Conservation (phyloP, 2,797 vertebrate genomes). For the Taenioides sp. region DNA sequence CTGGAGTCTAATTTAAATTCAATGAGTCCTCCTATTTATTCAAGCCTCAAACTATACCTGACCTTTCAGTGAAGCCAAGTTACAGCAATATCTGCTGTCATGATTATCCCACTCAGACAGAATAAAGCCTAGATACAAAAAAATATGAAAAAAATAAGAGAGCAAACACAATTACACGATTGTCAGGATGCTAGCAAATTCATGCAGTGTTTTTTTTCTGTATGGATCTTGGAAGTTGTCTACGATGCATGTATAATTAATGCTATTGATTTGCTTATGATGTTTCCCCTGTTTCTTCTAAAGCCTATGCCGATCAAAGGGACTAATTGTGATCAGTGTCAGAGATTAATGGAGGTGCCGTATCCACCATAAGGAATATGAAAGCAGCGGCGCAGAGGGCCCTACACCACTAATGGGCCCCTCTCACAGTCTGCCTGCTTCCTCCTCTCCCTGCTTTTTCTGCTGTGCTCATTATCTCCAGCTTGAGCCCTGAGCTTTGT, state of each 20-base stretch:
- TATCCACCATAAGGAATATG: conserved; percentile 56
- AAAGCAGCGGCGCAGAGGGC: conserved; percentile 70
- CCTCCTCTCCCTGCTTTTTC: conserved; percentile 30
- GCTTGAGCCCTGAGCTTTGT: conserved; percentile 47
- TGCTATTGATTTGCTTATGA: conserved; percentile 74
- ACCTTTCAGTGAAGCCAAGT: conserved; percentile 31
- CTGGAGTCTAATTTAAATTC: conserved; percentile 51
- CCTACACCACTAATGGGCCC: conserved; percentile 67
- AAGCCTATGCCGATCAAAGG: conserved; percentile 67
- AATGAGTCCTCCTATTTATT: conserved; percentile 27
- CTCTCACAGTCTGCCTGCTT: conserved; percentile 54
- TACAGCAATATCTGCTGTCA: conserved; percentile 9
- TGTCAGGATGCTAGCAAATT: conserved; percentile 29
- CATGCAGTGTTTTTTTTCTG: conserved; percentile 33
- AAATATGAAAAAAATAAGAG: conserved; percentile 6
- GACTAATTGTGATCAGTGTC: conserved; percentile 79
- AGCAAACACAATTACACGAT: conserved; percentile 8
- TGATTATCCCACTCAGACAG: background rate
- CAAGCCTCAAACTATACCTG: conserved; percentile 37
- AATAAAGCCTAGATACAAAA: background rate
- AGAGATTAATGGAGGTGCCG: conserved; percentile 77
- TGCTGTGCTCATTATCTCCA: conserved; percentile 65
- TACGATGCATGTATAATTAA: conserved; percentile 70
- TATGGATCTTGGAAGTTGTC: conserved; percentile 50
- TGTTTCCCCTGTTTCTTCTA: conserved; percentile 55